Percentiles rank a stretch among this genome's conserved stretches.
phyloP scores from a whole-genome alignment of 2,113 vertebrate species.

The Pangasianodon gigas region DNA sequence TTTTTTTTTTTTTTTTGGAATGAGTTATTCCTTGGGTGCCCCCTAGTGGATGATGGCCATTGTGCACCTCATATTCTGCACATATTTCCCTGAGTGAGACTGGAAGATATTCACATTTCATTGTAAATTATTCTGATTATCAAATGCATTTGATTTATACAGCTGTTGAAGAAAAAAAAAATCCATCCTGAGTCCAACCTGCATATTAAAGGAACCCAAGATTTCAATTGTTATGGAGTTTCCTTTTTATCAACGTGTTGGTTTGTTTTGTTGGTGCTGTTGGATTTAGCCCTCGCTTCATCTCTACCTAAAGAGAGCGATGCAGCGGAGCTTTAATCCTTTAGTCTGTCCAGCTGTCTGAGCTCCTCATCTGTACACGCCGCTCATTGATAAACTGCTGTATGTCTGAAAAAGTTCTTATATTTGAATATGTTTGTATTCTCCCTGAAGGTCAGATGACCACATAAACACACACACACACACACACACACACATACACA shows the following conservation, averaged over 20 bases:
- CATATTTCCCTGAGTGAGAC: neutral
- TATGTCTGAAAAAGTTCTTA: neutral
- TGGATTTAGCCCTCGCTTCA: neutral
- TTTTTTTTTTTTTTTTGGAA: neutral
- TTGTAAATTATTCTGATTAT: too few species aligned
- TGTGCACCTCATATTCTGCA: neutral
- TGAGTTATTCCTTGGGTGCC: neutral
- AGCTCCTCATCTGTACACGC: neutral
- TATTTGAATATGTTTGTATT: neutral
- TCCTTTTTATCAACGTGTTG: neutral
- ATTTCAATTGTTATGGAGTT: neutral
- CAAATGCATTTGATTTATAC: neutral
- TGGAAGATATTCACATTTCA: neutral
- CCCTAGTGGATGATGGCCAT: neutral
- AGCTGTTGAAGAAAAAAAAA: neutral
- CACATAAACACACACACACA: neutral
- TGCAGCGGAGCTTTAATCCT: neutral
- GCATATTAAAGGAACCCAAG: neutral
- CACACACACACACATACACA: neutral
- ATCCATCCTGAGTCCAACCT: too few species aligned
- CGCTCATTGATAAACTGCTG: neutral
- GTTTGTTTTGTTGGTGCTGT: neutral
- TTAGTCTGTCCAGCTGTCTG: neutral
- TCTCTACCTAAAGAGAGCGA: neutral
- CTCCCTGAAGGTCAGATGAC: neutral